Percentiles rank a stretch among this genome's conserved stretches.
Conservation (phyloP, 1,140 invertebrate genomes). For the Zaprionus davidi region DNA sequence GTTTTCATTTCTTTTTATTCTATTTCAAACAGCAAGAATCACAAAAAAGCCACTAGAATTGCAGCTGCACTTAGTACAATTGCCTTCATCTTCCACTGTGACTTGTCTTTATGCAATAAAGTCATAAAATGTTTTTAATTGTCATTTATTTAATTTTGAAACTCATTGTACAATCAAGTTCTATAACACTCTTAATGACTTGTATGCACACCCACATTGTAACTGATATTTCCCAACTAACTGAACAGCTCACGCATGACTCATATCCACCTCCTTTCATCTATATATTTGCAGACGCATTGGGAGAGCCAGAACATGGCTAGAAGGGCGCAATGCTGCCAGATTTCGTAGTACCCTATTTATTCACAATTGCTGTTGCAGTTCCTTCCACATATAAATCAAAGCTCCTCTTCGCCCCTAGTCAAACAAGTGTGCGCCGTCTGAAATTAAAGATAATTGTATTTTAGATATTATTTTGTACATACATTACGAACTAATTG, state of each 20-base stretch:
- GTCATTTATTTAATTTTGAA: background rate
- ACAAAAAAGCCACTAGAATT: conserved; percentile 58
- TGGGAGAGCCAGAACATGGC: conserved; percentile 71
- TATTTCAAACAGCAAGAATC: conserved; percentile 64
- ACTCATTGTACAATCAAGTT: conserved; percentile 9
- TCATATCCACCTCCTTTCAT: conserved; percentile 66
- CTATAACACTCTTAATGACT: conserved; percentile 8
- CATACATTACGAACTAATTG: conserved; percentile 39
- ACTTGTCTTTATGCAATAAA: conserved; percentile 36
- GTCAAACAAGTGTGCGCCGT: conserved; percentile 58
- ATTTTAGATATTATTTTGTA: conserved; percentile 76
- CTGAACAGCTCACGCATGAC: conserved; percentile 45
- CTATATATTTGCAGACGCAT: conserved; percentile 81
- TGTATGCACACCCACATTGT: background rate
- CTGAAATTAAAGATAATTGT: conserved; percentile 59
- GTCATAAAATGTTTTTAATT: background rate
- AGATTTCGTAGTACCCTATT: conserved; percentile 75
- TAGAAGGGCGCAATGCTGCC: conserved; percentile 80
- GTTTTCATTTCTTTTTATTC: conserved; percentile 50
- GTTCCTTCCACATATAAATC: conserved; percentile 68
- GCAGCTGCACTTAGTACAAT: conserved; percentile 34
- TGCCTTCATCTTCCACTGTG: conserved; percentile 4
- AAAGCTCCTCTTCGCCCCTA: conserved; percentile 60
- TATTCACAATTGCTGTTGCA: conserved; percentile 43
- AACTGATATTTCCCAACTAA: conserved; percentile 24